Base-by-base conservation (phyloP, 64 coral and sea anemone genomes). In the Catalaphyllia jardinei region DNA sequence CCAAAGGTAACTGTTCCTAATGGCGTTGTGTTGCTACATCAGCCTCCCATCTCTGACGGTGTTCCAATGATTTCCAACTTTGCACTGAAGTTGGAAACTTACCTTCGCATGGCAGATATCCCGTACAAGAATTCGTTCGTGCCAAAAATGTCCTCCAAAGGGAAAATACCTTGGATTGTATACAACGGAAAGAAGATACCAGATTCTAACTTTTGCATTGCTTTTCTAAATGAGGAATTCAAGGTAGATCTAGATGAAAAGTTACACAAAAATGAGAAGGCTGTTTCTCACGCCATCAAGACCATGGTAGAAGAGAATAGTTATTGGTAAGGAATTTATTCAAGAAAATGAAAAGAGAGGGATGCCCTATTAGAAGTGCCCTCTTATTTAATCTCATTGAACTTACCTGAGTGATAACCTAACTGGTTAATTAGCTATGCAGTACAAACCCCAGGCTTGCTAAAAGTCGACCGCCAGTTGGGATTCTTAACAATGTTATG, bases 181-280 rank as follows among this genome's bases (percentile, higher is more conserved):
- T 95, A 95, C 72, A 92, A 95, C 39, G 74, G 88, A 54, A 73
- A 91, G 64, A 78, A 73, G 24, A 88, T 95, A 16, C 89, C 94
- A 35, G 94, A 95, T 78, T 95, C 94, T 15, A 95, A 95, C 85
- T 95, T 95, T 64, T 92, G 89, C 78, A 88, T 95, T 51, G 78
- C 29, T 31, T 95, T 91, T 52, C 79, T 95, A 71, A 95, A 92
- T 83, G 79, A 95, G 3, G 88, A 92, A 80, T 95, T 95, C 65
- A 71, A 65, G 46, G 94, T 95, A 38, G 79, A 87, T 67, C 29
- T 95, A 49, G 90, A 92, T 82, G 78, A 86, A 28, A 81, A 74
- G 22, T 42, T 95, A 18, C 86, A 77, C 54, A 74, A 59, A 30
- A 75, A 60, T 24, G 89, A 92, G 72, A 91, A 73, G 62, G 86